phyloP scores from a whole-genome alignment of 1,140 invertebrate species.

The Vanessa tameamea region DNA sequence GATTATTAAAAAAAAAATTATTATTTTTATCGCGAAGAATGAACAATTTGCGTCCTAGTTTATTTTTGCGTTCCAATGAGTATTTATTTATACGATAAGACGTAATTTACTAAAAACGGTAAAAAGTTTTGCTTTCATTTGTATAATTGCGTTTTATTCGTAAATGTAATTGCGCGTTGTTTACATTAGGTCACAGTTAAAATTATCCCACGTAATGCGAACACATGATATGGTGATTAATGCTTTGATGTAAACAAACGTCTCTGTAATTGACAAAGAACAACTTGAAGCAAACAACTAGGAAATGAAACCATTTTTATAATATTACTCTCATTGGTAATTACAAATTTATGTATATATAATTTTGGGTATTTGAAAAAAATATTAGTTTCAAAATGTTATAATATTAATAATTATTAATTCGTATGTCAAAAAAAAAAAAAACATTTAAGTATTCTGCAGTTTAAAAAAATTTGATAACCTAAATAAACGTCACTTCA shows the following conservation, averaged over 20 bases:
- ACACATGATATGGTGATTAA: background rate
- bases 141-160: background rate
- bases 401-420: no score
- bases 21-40: background rate
- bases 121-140: no score
- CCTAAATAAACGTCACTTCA: background rate
- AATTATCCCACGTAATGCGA: background rate
- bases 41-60: background rate
- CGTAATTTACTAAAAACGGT: no score
- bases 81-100: background rate
- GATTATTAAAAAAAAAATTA: background rate
- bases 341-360: no score
- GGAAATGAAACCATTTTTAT: background rate
- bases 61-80: background rate
- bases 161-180: conserved; percentile 1
- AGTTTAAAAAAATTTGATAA: background rate
- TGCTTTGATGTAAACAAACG: background rate
- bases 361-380: no score
- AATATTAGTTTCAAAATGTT: no score
- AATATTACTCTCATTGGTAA: no score
- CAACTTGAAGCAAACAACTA: background rate
- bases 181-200: conserved; percentile 3
- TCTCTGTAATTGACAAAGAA: background rate
- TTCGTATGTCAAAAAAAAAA: background rate
- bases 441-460: background rate